Conservation (phyloP, 2,797 vertebrate species). For the Sebastes goodei region DNA sequence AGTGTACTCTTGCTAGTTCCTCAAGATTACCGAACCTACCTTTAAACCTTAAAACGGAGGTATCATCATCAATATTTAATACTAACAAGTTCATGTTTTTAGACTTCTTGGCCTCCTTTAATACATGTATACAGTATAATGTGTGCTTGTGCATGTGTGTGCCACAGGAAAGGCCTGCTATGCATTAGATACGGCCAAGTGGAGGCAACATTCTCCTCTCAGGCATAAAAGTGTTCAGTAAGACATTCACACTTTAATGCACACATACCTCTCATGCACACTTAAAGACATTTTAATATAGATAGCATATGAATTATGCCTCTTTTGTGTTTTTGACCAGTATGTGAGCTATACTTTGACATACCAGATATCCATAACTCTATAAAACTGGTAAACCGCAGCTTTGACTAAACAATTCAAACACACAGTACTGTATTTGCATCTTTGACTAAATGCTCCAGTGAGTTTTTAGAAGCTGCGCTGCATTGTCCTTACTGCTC, state of each 20-base stretch:
- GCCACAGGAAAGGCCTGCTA: constrained; percentile 35
- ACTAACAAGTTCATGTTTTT: background rate
- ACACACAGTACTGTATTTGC: background rate
- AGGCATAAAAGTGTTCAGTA: constrained; percentile 10
- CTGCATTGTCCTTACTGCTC: constrained; percentile 6
- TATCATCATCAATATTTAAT: background rate
- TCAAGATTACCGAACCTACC: background rate
- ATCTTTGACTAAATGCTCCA: constrained; percentile 3
- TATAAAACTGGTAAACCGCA: background rate
- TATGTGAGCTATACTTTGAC: background rate
- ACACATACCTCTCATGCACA: background rate
- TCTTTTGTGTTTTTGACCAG: background rate
- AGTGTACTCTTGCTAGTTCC: background rate
- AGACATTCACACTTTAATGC: too few species aligned
- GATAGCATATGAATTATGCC: background rate
- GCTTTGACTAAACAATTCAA: background rate
- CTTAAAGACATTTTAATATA: background rate
- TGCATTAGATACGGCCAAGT: constrained; percentile 59
- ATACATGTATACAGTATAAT: background rate
- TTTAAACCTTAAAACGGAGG: background rate
- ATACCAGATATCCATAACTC: background rate
- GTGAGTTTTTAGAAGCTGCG: constrained; percentile 16
- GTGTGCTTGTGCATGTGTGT: constrained; percentile 4
- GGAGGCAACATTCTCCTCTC: constrained; percentile 65
- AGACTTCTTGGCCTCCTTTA: background rate